These are phyloP conservation scores for Perca schrenkii DNA, from an alignment of 2,113 vertebrate species.

Conservation along the genomic window DNA sequence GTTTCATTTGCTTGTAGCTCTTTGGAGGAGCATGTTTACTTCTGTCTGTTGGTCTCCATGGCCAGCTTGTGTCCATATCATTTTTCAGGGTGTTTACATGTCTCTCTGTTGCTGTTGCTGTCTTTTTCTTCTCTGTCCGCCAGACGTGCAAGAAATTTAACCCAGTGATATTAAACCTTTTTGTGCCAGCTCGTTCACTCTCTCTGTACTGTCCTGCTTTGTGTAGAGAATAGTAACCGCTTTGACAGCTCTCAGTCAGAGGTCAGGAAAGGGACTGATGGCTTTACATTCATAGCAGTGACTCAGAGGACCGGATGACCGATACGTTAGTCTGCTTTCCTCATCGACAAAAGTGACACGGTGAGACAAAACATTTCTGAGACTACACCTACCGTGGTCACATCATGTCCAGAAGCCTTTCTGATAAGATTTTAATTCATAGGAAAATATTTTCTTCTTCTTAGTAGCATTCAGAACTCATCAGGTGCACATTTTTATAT, in stretches of 20 bases:
- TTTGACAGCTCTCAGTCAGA: constrained; percentile 69
- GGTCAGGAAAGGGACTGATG: constrained; percentile 55
- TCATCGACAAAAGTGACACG: constrained; percentile 29
- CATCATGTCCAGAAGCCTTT: neutral
- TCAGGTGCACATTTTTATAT: neutral
- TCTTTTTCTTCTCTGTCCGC: neutral
- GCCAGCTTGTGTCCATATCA: too few relatives aligned
- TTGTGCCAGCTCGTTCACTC: constrained; percentile 25
- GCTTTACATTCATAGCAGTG: constrained; percentile 32
- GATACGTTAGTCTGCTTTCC: constrained; percentile 12
- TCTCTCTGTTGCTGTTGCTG: neutral
- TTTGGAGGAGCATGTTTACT: too few relatives aligned
- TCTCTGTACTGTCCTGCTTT: constrained; percentile 32
- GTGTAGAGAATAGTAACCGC: constrained; percentile 51
- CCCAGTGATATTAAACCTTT: constrained; percentile 43
- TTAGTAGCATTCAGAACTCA: neutral
- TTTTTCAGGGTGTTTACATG: too few relatives aligned
- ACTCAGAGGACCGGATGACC: constrained; percentile 40
- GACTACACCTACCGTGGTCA: too few relatives aligned
- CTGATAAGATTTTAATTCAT: too few relatives aligned
- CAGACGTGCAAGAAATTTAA: constrained; percentile 7
- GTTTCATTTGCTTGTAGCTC: too few relatives aligned
- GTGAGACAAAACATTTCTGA: neutral
- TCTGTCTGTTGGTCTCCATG: too few relatives aligned
- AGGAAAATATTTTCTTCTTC: neutral